Evolutionary conservation across 2,888 invertebrate species (phyloP), one percentile per base, ranked within the genome.

Genomic region (Bellardia pandia): DNA sequence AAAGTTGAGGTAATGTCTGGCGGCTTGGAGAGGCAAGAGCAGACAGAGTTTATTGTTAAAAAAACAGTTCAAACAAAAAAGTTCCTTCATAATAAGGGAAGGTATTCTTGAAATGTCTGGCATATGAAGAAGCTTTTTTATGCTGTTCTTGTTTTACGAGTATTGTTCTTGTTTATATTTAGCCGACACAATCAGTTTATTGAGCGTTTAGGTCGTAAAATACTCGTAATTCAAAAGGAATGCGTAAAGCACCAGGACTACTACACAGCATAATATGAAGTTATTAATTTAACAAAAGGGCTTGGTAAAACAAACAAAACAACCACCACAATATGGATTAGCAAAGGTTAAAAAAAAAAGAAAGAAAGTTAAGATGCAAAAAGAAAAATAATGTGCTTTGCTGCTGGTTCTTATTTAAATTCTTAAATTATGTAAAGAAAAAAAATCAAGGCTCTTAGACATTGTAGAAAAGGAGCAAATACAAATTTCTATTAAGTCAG

Each of bases 61-160:
- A 62, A 81, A 77, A 77, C 69, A 23, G 23, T 72, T 71, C 23
- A 77, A 72, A 56, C 33, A 64, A 53, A 71, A 64, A 62, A 16
- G 16, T 40, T 48, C n/a, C 72, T 58, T 77, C 48, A 74, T 74
- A 68, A 79, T 74, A 79, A 79, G 85, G 79, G 79, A 79, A 85
- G 85, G 79, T 79, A 79, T 69, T 74, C 79, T 85, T 85, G n/a
- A 66, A 87, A 87, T 78, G 87, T 87, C 87, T 85, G 87, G 77
- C 87, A 75, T 85, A 85, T 78, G 66, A 85, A 84, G 53, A 81
- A 51, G 56, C 71, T 72, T 62, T 72, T 68, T 72, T 80, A 23
- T 75, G 60, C 71, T 62, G 13, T 72, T 75, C 37, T 84, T 53
- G 40, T 62, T 53, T 62, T 53, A 72, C 58, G 30, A 80, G 64